phyloP scores from a whole-genome alignment of 2,797 vertebrate species.

The Onychomys leucogaster region DNA sequence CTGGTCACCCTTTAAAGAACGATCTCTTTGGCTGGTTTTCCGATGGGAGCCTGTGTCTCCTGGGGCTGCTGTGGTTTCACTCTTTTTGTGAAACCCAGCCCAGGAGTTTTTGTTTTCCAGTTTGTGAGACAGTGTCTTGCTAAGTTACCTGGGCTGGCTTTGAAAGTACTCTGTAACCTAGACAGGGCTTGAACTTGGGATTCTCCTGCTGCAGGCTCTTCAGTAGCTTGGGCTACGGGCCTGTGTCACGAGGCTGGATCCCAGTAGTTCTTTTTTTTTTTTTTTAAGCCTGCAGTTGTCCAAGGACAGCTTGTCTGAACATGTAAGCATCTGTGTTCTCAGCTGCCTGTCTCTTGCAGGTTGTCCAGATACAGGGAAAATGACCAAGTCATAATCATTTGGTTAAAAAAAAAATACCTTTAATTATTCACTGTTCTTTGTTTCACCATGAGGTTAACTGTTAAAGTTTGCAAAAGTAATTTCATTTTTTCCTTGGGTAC shows the following conservation, averaged over 20 bases:
- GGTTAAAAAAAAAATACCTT: background rate
- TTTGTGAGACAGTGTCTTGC: background rate
- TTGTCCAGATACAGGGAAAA: background rate
- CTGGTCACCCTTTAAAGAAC: background rate
- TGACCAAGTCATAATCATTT: background rate
- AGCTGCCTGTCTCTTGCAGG: background rate
- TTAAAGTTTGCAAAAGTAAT: background rate
- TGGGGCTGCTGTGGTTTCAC: background rate
- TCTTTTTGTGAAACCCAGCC: background rate
- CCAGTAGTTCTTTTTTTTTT: background rate
- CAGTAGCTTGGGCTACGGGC: background rate
- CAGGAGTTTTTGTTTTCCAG: background rate
- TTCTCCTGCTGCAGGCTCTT: background rate
- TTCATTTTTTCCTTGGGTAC: background rate
- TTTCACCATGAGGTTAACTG: background rate
- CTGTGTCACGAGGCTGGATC: too few species aligned
- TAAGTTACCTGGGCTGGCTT: background rate
- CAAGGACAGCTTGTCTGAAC: background rate
- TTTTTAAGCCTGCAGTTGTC: background rate
- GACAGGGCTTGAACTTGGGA: too few species aligned
- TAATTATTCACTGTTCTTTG: background rate
- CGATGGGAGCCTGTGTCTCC: background rate
- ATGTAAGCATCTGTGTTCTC: background rate
- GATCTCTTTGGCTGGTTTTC: background rate
- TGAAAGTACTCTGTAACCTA: background rate